These are phyloP conservation scores for Coleophora deauratella DNA, from an alignment of 2,888 invertebrate species.

Conservation along the genomic window DNA sequence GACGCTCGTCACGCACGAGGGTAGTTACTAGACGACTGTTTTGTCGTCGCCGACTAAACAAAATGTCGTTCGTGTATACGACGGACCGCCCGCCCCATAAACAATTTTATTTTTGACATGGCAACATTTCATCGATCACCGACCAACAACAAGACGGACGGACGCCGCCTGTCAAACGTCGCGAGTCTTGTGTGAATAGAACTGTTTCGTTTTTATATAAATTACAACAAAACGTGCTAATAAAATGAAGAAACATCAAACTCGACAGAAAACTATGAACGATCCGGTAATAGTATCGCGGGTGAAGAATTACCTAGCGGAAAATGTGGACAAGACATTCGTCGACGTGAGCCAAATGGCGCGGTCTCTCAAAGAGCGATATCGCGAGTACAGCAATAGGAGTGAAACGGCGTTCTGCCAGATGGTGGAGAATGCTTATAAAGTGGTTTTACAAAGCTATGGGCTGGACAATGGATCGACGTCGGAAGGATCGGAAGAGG, in stretches of 20 bases:
- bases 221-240: constrained; percentile 3
- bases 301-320: constrained; percentile 84
- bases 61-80: too few species aligned
- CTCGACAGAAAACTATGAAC: constrained; percentile 59
- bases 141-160: constrained; percentile 24
- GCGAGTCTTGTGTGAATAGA: background rate
- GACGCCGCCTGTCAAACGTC: constrained; percentile 34
- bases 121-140: constrained; percentile 51
- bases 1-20: too few species aligned
- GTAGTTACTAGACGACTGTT: background rate
- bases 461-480: constrained; percentile 75
- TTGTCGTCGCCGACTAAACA: background rate
- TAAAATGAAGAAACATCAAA: constrained; percentile 68
- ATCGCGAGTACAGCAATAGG: constrained; percentile 84
- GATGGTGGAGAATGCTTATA: constrained; percentile 84
- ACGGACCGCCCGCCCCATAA: constrained; percentile 15
- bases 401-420: constrained; percentile 86
- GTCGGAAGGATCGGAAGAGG: constrained; percentile 75
- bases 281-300: constrained; percentile 76
- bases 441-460: constrained; percentile 80
- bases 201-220: constrained; percentile 7
- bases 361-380: constrained; percentile 81
- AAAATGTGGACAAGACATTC: constrained; percentile 85
- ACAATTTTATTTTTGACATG: constrained; percentile 21
- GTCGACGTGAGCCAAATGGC: constrained; percentile 90